Conservation (phyloP, 2,113 vertebrate species). For the Mustela nigripes region DNA sequence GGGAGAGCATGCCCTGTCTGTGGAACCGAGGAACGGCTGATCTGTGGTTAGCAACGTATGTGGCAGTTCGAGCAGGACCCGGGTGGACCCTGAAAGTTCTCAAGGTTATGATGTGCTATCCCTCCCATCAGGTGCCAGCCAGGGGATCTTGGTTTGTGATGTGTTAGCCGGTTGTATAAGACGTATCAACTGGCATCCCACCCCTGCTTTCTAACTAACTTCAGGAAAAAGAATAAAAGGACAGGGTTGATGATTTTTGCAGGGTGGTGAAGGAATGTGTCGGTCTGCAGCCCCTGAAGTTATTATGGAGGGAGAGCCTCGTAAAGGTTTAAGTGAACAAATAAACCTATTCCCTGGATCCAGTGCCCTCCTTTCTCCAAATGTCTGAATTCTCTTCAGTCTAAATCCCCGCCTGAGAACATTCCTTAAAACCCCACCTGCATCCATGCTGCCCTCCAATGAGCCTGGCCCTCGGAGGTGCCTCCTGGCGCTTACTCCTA, state of each 20-base stretch:
- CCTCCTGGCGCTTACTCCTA: neutral
- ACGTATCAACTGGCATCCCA: neutral
- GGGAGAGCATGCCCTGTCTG: neutral
- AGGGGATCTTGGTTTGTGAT: neutral
- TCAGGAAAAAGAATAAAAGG: neutral
- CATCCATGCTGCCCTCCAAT: neutral
- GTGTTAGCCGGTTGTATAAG: neutral
- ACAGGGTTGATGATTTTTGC: neutral
- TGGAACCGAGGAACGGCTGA: neutral
- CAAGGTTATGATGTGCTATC: neutral
- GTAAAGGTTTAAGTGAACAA: neutral
- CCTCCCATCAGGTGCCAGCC: neutral
- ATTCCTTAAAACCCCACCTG: neutral
- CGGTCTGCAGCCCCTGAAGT: neutral
- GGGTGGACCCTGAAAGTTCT: neutral
- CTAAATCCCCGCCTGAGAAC: neutral
- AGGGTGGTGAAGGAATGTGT: neutral
- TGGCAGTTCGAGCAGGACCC: neutral
- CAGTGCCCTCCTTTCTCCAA: neutral
- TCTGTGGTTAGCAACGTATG: neutral
- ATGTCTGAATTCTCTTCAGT: neutral
- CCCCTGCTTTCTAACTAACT: neutral
- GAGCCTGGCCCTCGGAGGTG: neutral
- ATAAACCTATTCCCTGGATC: neutral
- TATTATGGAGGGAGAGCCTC: neutral